Evolutionary conservation across 2,888 invertebrate species (phyloP), one percentile per base, ranked within the genome.

Genomic region (Vandiemenella viatica): DNA sequence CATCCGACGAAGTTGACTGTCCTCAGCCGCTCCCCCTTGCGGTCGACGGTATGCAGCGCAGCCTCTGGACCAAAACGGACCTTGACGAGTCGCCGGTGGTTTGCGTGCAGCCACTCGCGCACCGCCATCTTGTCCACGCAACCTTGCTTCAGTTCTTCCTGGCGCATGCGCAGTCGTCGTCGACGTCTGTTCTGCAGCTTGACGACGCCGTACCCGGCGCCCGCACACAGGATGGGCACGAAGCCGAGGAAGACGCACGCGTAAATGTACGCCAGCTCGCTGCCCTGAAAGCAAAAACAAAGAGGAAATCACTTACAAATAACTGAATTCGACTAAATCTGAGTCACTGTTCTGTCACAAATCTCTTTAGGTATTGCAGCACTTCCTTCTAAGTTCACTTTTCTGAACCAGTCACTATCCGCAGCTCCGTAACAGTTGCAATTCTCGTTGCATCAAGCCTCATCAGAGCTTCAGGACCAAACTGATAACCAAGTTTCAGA

Each of bases 201-300:
- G 0, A 95, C 90, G 0, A 93, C 84, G 41, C 90, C 87, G 62
- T 93, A 93, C 0, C 87, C 95, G 5, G 89, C 89, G 41, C 86
- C 89, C 1, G 89, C 90, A 61, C 90, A 90, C 1, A 92, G 70
- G 48, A 97, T 83, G 5, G 97, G 97, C 10, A 97, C 86, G 59
- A 95, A 88, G 1, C 82, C 86, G 38, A 98, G 74, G 56, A 89
- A 85, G 10, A 95, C 77, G 63, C 95, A 95, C 0, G 85, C 88
- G 67, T 93, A 93, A 60, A 97, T 95, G 70, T 90, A 98, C n/a
- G 91, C 87, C 50, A 96, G 74, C 66, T 97, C 96, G 60, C 93
- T 96, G 18, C 95, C 96, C 75, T 90, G 71, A 21, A 74, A 69
- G 43, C 49, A 54, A 45, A n/a, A 17, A 17, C 37, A 38, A 23